phyloP scores from a whole-genome alignment of 1,140 invertebrate genomes.

The Pristionchus pacificus region DNA sequence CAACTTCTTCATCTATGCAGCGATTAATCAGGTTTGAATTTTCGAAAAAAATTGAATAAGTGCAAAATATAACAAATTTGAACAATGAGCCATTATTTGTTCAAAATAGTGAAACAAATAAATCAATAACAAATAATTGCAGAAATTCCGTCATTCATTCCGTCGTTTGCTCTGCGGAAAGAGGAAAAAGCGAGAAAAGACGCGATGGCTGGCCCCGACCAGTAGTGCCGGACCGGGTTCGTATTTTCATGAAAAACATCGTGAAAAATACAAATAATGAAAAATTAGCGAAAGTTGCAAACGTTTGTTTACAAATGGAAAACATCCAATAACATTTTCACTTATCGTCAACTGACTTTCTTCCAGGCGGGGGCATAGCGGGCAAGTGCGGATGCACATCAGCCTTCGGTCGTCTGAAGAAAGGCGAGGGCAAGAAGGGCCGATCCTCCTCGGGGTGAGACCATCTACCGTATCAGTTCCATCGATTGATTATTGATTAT shows the following conservation, averaged over 20 bases:
- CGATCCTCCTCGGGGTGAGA: background rate
- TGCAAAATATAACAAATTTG: too few relatives aligned
- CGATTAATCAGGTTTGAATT: conserved; percentile 52
- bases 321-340: too few relatives aligned
- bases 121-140: too few relatives aligned
- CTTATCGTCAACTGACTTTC: background rate
- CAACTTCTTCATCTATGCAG: conserved; percentile 56
- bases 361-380: background rate
- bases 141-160: conserved; percentile 56
- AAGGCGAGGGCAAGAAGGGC: background rate
- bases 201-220: background rate
- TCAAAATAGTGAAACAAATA: too few relatives aligned
- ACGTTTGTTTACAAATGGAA: too few relatives aligned
- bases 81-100: conserved; percentile 16
- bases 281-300: too few relatives aligned
- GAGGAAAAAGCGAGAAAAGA: conserved; percentile 21
- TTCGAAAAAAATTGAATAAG: background rate
- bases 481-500: background rate
- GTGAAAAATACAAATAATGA: conserved; percentile 10
- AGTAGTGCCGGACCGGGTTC: background rate
- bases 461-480: too few relatives aligned
- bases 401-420: background rate
- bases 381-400: conserved; percentile 8
- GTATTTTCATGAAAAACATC: too few relatives aligned
- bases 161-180: conserved; percentile 38